Conservation (phyloP, 2,888 invertebrate species). For the Apantesis nais region DNA sequence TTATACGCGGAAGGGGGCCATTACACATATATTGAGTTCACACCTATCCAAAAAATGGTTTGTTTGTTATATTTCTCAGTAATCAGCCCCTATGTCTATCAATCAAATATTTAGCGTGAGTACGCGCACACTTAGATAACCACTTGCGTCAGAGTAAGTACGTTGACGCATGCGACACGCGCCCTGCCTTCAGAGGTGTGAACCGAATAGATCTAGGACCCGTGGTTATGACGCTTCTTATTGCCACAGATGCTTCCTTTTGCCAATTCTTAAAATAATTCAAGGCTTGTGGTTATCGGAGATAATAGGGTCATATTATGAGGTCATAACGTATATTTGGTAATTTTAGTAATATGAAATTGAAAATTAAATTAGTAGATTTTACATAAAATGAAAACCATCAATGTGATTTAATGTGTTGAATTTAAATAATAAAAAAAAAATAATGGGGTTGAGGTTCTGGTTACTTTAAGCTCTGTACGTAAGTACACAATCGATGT, state of each 20-base stretch:
- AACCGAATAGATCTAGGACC: slow-evolving; percentile 43
- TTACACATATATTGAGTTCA: slow-evolving; percentile 1
- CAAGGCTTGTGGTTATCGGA: slow-evolving; percentile 9
- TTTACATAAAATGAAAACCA: neutral
- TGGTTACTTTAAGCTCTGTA: too few relatives aligned
- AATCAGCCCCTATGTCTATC: slow-evolving; percentile 45
- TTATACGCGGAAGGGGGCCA: neutral
- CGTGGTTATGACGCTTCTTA: slow-evolving; percentile 40
- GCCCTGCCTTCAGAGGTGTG: slow-evolving; percentile 44
- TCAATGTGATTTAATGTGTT: too few relatives aligned
- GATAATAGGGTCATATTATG: slow-evolving; percentile 22
- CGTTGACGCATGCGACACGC: slow-evolving; percentile 54
- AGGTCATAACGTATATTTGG: neutral
- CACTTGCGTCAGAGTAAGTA: slow-evolving; percentile 56
- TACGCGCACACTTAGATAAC: slow-evolving; percentile 48
- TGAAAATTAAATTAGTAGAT: neutral
- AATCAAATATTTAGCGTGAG: slow-evolving; percentile 55
- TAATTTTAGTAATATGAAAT: neutral
- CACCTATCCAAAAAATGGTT: slow-evolving; percentile 40
- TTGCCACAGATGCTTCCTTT: slow-evolving; percentile 34
- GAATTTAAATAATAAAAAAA: too few relatives aligned
- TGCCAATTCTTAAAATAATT: slow-evolving; percentile 46
- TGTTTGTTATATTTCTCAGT: slow-evolving; percentile 53
- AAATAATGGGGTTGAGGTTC: too few relatives aligned
- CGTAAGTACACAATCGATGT: too few relatives aligned